Evolutionary conservation across 2,888 invertebrate species (phyloP).

Genomic region (Chymomyza amoena): DNA sequence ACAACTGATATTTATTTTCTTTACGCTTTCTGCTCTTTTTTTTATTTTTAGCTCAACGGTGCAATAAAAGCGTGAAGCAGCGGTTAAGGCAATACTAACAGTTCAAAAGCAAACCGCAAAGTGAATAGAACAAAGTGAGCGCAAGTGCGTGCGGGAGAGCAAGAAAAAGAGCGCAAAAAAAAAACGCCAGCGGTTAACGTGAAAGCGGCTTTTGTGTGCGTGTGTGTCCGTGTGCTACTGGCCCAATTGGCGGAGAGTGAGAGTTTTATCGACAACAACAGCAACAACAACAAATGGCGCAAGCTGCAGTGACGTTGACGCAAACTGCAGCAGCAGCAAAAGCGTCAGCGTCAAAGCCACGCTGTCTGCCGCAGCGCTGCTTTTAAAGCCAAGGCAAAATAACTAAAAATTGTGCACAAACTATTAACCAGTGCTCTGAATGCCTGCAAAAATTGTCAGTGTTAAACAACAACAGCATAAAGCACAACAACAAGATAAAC

Average conservation of each 20-base stretch:
- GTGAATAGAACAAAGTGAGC: not conserved
- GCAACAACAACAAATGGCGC: not conserved
- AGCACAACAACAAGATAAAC: constrained; percentile 20
- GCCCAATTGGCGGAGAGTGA: not conserved
- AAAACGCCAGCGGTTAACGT: not conserved
- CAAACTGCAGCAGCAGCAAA: not conserved
- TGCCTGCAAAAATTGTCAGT: constrained; percentile 58
- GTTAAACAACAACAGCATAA: constrained; percentile 41
- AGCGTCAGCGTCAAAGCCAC: constrained; percentile 25
- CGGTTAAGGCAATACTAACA: not conserved
- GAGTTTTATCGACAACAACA: constrained; percentile 11
- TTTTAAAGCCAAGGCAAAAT: constrained; percentile 1
- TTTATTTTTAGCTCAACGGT: not conserved
- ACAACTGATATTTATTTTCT: not conserved
- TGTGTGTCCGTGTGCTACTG: not conserved
- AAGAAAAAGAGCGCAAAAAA: not conserved
- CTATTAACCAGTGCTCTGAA: constrained; percentile 51
- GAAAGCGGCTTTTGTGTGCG: not conserved
- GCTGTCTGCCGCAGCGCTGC: not conserved
- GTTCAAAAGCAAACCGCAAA: not conserved
- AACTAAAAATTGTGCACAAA: constrained; percentile 37
- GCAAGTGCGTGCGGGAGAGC: not conserved
- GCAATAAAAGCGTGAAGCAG: not conserved
- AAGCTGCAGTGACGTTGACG: not conserved
- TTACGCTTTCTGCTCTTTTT: not conserved